These are phyloP conservation scores for Drosophila triauraria DNA, from an alignment of 1,140 invertebrate species.

Conservation along the genomic window DNA sequence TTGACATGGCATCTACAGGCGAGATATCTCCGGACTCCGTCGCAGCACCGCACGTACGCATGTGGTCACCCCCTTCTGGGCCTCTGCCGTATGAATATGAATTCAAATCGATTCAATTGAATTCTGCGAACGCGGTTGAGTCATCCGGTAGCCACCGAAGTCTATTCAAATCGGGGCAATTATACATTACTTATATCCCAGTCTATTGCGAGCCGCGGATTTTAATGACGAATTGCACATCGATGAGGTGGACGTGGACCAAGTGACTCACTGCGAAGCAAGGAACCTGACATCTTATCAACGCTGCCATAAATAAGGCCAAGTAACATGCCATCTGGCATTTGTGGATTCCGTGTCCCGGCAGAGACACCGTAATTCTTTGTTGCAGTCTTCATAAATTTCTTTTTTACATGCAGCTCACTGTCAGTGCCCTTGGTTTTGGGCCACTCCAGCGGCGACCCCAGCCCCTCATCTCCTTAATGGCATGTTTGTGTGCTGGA, in stretches of 20 bases:
- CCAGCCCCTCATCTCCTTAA: constrained; percentile 45
- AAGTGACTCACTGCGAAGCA: constrained; percentile 61
- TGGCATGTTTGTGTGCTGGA: constrained; percentile 78
- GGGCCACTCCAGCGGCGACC: constrained; percentile 3
- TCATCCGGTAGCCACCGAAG: constrained; percentile 40
- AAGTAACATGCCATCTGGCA: constrained; percentile 45
- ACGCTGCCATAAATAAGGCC: constrained; percentile 65
- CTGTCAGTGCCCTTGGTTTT: constrained; percentile 41
- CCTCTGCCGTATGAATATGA: constrained; percentile 54
- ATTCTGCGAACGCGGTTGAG: constrained; percentile 59
- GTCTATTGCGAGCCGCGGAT: constrained; percentile 43
- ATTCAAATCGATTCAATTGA: constrained; percentile 63
- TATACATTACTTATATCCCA: constrained; percentile 10
- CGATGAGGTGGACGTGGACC: constrained; percentile 33
- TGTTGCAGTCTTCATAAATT: constrained; percentile 81
- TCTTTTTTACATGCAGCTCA: constrained; percentile 60
- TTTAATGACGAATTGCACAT: constrained; percentile 62
- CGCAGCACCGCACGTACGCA: constrained; percentile 63
- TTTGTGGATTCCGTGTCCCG: constrained; percentile 28
- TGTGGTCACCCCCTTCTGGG: constrained; percentile 9
- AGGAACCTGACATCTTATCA: constrained; percentile 67
- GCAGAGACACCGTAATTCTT: constrained; percentile 64
- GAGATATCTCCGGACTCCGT: constrained; percentile 23
- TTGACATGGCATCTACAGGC: constrained; percentile 22
- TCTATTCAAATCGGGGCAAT: constrained; percentile 59